Evolutionary conservation across 2,888 invertebrate genomes (phyloP).

Genomic region (Eilema sororculum): DNA sequence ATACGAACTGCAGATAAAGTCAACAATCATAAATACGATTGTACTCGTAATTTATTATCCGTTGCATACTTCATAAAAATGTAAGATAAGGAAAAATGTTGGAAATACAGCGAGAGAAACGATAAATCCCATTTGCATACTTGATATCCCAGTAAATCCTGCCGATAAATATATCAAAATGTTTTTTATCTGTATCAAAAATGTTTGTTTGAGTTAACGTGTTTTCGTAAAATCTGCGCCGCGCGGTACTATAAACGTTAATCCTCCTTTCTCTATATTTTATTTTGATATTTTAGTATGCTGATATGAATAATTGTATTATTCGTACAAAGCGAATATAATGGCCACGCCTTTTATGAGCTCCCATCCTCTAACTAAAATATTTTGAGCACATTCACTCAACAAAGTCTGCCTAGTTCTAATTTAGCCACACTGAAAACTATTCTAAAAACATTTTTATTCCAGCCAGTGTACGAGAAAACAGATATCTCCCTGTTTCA

Average conservation of each 20-base stretch:
- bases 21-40: neutral
- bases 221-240: conserved; percentile 3
- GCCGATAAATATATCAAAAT: conserved; percentile 10
- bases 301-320: neutral
- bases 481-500: no score
- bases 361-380: neutral
- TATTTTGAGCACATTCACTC: neutral
- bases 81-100: conserved; percentile 3
- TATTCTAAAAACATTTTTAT: conserved; percentile 44
- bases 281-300: neutral
- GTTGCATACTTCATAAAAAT: conserved; percentile 9
- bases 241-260: neutral
- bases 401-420: conserved; percentile 27
- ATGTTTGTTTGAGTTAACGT: neutral
- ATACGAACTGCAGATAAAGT: neutral
- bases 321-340: neutral
- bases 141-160: conserved; percentile 11
- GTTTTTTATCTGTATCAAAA: conserved; percentile 9
- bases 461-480: no score
- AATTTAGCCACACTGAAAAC: conserved; percentile 39
- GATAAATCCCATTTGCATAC: conserved; percentile 10
- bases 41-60: conserved; percentile 7
- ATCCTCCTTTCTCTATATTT: conserved; percentile 5
- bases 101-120: conserved; percentile 7
- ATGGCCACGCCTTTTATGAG: neutral